phyloP scores from a whole-genome alignment of 2,113 vertebrate genomes.

The Scytalopus superciliaris region DNA sequence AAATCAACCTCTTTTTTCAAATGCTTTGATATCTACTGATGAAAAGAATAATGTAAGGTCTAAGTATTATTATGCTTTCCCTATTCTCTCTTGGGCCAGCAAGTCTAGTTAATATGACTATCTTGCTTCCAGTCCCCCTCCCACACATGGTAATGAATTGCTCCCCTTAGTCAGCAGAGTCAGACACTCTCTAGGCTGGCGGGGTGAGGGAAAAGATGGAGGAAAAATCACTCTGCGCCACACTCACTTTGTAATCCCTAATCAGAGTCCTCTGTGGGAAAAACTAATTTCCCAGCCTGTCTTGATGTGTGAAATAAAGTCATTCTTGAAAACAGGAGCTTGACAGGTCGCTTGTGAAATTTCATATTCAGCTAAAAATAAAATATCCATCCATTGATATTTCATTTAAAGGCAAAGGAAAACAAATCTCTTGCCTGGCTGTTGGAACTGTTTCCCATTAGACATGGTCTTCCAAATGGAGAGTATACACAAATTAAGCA shows the following conservation, averaged over 20 bases:
- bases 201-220: conserved; percentile 6
- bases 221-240: conserved; percentile 5
- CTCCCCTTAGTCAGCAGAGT: conserved; percentile 34
- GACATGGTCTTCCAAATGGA: background rate
- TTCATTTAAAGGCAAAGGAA: conserved; percentile 69
- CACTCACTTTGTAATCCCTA: conserved; percentile 65
- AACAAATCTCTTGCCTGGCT: conserved; percentile 39
- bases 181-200: background rate
- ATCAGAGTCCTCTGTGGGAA: conserved; percentile 64
- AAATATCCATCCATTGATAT: conserved; percentile 75
- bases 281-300: conserved; percentile 76
- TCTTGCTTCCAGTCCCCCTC: background rate
- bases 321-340: conserved; percentile 64
- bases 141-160: background rate
- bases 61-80: conserved; percentile 10
- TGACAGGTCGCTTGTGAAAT: conserved; percentile 68
- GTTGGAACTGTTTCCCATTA: background rate
- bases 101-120: background rate
- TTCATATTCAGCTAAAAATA: conserved; percentile 72
- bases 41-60: conserved; percentile 2
- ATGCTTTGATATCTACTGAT: conserved; percentile 22
- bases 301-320: conserved; percentile 72
- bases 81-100: conserved; percentile 1
- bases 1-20: conserved; percentile 32
- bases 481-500: background rate